phyloP scores from a whole-genome alignment of 1,140 invertebrate genomes.

The Conopomorpha cramerella region DNA sequence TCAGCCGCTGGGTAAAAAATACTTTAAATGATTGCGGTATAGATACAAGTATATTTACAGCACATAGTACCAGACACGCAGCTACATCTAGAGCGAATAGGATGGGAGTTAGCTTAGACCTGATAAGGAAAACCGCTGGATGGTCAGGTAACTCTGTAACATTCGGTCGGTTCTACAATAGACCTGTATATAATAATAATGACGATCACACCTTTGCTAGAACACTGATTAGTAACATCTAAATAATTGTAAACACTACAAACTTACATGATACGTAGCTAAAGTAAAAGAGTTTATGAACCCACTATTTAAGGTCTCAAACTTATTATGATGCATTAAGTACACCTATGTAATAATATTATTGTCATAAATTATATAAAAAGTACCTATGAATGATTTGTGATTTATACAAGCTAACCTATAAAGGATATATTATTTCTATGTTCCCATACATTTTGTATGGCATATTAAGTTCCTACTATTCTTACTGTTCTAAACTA shows the following conservation, averaged over 20 bases:
- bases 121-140: background rate
- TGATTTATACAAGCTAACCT: background rate
- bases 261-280: no score
- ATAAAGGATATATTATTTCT: no score
- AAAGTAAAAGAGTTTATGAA: no score
- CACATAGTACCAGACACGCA: background rate
- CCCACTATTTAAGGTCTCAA: no score
- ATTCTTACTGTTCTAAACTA: no score
- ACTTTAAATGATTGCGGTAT: background rate
- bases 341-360: background rate
- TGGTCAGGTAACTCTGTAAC: background rate
- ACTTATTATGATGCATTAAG: no score
- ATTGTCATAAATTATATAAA: background rate
- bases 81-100: background rate
- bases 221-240: background rate
- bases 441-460: no score
- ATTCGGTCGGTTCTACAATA: conserved; percentile 1
- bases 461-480: no score
- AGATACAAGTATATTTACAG: background rate
- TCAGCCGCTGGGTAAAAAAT: background rate
- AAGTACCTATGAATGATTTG: background rate
- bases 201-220: background rate
- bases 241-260: no score
- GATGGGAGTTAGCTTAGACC: background rate
- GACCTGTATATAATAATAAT: background rate